Conservation (phyloP, 2,113 vertebrate species). For the Pogonocichla stellata region DNA sequence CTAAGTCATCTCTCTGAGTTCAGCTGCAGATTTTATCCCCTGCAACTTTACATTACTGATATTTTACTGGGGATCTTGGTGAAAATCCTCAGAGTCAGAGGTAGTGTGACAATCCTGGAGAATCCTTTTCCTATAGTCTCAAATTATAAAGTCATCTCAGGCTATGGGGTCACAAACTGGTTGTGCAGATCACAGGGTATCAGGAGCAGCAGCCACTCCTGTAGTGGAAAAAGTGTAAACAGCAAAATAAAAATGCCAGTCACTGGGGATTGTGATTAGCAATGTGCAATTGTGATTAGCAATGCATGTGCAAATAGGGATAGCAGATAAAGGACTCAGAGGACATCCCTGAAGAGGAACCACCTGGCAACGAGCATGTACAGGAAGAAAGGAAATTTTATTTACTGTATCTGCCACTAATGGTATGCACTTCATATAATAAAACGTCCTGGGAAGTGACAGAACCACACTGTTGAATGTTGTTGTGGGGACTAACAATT, state of each 20-base stretch:
- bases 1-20: not conserved
- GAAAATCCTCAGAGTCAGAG: not conserved
- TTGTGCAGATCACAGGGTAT: not conserved
- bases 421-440: not conserved
- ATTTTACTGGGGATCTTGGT: not conserved
- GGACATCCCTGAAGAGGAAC: not conserved
- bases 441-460: not conserved
- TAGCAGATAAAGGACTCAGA: not conserved
- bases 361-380: fast-evolving
- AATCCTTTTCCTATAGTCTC: not conserved
- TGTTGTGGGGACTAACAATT: not conserved
- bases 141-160: not conserved
- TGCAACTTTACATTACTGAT: not conserved
- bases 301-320: not conserved
- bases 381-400: not conserved
- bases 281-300: not conserved
- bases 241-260: not conserved
- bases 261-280: not conserved
- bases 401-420: not conserved
- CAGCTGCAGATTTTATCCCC: not conserved
- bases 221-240: not conserved
- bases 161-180: not conserved
- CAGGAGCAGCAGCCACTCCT: not conserved
- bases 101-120: not conserved
- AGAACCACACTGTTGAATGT: not conserved